Evolutionary conservation across 2,888 invertebrate species (phyloP).

Genomic region (Nymphalis urticae): DNA sequence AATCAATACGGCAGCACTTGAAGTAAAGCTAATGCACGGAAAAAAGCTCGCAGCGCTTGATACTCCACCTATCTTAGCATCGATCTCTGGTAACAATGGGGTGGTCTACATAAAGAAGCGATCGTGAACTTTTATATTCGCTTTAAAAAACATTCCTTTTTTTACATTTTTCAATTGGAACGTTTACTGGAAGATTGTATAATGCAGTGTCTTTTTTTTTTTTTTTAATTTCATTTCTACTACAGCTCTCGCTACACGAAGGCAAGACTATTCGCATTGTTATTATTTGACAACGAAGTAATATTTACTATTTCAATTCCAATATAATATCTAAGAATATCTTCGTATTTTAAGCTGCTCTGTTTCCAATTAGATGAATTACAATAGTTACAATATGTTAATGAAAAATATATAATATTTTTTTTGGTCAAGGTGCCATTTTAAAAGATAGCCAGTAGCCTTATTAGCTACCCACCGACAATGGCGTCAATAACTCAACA

Average conservation of each 20-base stretch:
- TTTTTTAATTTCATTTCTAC: background rate
- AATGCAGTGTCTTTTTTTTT: background rate
- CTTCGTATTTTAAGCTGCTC: too few relatives aligned
- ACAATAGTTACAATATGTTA: too few relatives aligned
- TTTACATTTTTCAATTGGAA: background rate
- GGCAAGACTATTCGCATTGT: too few relatives aligned
- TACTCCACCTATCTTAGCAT: slow-evolving; percentile 44
- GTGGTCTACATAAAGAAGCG: background rate
- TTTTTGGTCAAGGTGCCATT: too few relatives aligned
- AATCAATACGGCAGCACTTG: slow-evolving; percentile 75
- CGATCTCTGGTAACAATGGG: slow-evolving; percentile 16
- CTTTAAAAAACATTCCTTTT: background rate
- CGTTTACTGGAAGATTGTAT: background rate
- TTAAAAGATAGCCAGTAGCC: too few relatives aligned
- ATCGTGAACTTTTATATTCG: background rate
- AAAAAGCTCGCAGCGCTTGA: slow-evolving; percentile 55
- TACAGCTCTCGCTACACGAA: too few relatives aligned
- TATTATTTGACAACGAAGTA: too few relatives aligned
- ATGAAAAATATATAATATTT: too few relatives aligned
- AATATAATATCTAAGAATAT: too few relatives aligned
- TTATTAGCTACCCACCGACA: background rate
- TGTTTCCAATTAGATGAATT: too few relatives aligned
- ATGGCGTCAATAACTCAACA: background rate
- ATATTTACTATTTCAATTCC: too few relatives aligned
- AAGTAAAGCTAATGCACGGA: slow-evolving; percentile 69